Evolutionary conservation across 1,140 invertebrate species (phyloP), one percentile per base, ranked within the genome.

Genomic region (Cydia amplana): DNA sequence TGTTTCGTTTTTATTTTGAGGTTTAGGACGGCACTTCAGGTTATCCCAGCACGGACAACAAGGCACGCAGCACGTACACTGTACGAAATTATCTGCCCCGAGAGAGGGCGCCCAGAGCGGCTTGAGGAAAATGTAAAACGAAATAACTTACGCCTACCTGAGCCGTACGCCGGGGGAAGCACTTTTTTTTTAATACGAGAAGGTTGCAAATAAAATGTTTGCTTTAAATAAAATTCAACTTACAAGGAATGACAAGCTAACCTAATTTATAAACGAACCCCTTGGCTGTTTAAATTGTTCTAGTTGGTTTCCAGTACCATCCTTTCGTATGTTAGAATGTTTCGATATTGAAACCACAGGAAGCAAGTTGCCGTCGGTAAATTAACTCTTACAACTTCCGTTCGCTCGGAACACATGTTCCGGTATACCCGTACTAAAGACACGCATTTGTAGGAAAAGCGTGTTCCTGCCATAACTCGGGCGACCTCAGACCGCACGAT

Each of bases 131-230:
- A 88, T 81, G 86, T 86, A 87, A 89, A 89, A 89, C 80, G 83
- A 88, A 87, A 89, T 86, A 89, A 86, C 80, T 87, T 87, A 87
- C 83, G 82, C 83, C 82, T 80, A 77, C 82, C 84, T 88, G 88
- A 90, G 80, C 87, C 83, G 74, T 76, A 75, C 78, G 77, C 80
- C 78, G 49, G 75, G 76, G n/a, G 36, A 23, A 14, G 23, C 63
- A 12, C n/a, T 3, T 73, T 75, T 79, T 82, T 86, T 85, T 84
- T 83, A 83, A 85, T 82, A 80, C 79, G 78, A 74, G 82, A 85
- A 78, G 76, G 70, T 78, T 79, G 77, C 80, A 83, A 84, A 84
- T 83, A 87, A 83, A 87, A 88, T 78, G 81, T 85, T 81, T 86
- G 83, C 83, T 87, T 79, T 79, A 84, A 79, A 83, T 78, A 82